Evolutionary conservation across 2,113 vertebrate species (phyloP), one percentile per base, ranked within the genome.

Genomic region (Calypte anna): DNA sequence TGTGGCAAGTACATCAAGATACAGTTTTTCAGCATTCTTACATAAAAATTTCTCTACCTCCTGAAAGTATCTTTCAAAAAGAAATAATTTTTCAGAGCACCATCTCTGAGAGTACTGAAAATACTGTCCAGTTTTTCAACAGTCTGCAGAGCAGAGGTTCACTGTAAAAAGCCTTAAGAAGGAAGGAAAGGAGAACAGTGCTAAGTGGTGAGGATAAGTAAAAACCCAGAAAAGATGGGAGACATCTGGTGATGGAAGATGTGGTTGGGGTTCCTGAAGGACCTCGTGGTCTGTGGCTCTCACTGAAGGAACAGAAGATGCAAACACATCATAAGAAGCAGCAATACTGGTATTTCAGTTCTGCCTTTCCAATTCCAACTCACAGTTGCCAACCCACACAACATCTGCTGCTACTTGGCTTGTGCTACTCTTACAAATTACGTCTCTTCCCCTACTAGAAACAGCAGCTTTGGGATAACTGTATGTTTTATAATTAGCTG

Each of bases 321-420:
- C 3, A 0, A 40, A 61, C 3, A 22, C 66, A 64, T 82, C 12
- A 1, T 7, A 85, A 77, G 83, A 77, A 76, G 62, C 21, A 58
- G 61, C 69, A 82, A 33, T 21, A 38, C 2, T 53, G 44, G 6
- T 75, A 75, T 74, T 92, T 84, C 53, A 67, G 58, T 89, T 75
- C 72, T 87, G 72, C 57, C 57, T 44, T 75, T 78, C 83, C 55
- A 81, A 20, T 44, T 91, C 78, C 70, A 66, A 20, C 58, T 72
- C 81, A 85, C 54, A 92, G 66, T 53, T 87, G 58, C 54, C 90
- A 91, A 68, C 84, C 87, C 82, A 72, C 81, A 72, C 54, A 68
- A 54, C 87, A 76, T 84, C 90, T 93, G 87, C 51, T 94, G 87
- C 74, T 69, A 59, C 30, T 79, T 57, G 66, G 87, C 51, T 81